These are phyloP conservation scores for Chiloscyllium punctatum DNA, from an alignment of 2,797 vertebrate species.

Conservation along the genomic window DNA sequence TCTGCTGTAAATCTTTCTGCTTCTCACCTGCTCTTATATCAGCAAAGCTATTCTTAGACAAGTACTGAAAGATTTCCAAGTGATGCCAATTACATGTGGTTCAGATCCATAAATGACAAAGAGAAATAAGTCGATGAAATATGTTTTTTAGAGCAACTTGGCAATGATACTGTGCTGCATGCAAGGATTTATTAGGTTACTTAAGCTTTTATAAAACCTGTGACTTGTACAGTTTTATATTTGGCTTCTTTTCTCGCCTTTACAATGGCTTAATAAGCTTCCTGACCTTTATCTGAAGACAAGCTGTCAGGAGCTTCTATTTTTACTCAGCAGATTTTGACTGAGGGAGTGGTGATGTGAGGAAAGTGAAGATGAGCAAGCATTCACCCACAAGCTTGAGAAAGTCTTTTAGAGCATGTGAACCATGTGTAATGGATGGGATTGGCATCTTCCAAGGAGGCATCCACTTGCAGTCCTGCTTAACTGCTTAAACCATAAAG, in stretches of 20 bases:
- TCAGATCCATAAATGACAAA: slow-evolving; percentile 12
- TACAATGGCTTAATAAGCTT: not conserved
- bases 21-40: slow-evolving; percentile 24
- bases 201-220: not conserved
- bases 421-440: not conserved
- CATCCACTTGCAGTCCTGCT: not conserved
- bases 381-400: not conserved
- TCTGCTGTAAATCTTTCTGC: slow-evolving; percentile 19
- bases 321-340: not conserved
- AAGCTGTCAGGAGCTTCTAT: not conserved
- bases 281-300: not conserved
- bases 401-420: not conserved
- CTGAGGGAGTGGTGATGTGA: not conserved
- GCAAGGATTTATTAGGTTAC: not conserved
- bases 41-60: not conserved
- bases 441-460: not conserved
- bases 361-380: not conserved
- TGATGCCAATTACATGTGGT: not conserved
- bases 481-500: not conserved
- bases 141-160: not conserved
- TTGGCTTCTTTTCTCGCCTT: not conserved
- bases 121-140: slow-evolving; percentile 6
- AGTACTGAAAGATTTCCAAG: slow-evolving; percentile 2
- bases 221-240: not conserved
- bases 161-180: not conserved